These are phyloP conservation scores for Labroides dimidiatus DNA, from an alignment of 2,797 vertebrate species.

Conservation along the genomic window DNA sequence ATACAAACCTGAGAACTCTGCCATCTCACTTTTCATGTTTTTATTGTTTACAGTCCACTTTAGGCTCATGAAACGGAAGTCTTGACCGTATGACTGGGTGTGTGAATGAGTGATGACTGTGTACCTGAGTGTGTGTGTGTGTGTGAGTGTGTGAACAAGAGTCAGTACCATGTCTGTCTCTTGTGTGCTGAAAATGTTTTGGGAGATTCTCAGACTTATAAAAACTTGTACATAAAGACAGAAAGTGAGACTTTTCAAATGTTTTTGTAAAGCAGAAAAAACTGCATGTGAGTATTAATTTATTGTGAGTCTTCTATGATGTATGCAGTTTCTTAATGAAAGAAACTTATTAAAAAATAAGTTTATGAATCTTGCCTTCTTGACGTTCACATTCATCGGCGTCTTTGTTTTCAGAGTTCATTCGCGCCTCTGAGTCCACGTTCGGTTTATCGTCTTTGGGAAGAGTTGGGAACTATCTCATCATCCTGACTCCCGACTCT, in stretches of 20 bases:
- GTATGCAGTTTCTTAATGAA: constrained; percentile 95
- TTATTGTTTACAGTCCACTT: constrained; percentile 61
- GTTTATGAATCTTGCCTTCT: constrained; percentile 26
- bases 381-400: not conserved
- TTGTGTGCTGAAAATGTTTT: constrained; percentile 60
- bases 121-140: constrained; percentile 27
- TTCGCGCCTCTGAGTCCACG: not conserved
- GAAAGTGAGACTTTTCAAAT: constrained; percentile 68
- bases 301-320: constrained; percentile 92
- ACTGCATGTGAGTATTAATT: constrained; percentile 92
- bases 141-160: constrained; percentile 25
- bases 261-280: constrained; percentile 86
- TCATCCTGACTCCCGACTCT: not conserved
- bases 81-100: constrained; percentile 34
- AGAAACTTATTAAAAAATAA: constrained; percentile 79
- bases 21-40: constrained; percentile 36
- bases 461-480: constrained; percentile 2
- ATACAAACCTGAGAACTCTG: constrained; percentile 35
- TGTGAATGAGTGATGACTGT: constrained; percentile 23
- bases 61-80: constrained; percentile 35
- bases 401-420: not conserved
- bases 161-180: constrained; percentile 48
- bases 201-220: constrained; percentile 63
- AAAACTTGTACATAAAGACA: constrained; percentile 73
- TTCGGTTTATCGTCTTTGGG: not conserved